Evolutionary conservation across 2,797 vertebrate genomes (phyloP), one percentile per base, ranked within the genome.

Genomic region (Notolabrus celidotus): DNA sequence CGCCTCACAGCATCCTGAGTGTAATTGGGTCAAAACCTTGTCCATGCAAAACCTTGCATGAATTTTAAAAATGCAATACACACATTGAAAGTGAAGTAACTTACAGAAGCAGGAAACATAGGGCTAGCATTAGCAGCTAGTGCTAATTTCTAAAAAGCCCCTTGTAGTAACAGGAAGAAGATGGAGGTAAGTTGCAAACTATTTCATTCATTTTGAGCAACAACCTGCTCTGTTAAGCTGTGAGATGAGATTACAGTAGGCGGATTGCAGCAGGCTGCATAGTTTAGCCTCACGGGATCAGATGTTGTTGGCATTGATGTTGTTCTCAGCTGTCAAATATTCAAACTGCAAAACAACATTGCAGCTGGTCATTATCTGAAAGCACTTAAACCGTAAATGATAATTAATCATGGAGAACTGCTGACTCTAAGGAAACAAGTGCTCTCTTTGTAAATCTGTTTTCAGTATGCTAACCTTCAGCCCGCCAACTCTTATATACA

Each of bases 401-500:
- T 0, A 63, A 29, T 22, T 15, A 10, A 22, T 3, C 22, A 20
- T 9, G n/a, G 15, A 27, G 59, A 54, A 36, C 42, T 2, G 17
- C 17, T 47, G 6, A 61, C 31, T 52, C 38, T 56, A 16, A 51
- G 6, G 17, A 16, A 45, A 20, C 29, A 38, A 60, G n/a, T 25
- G 25, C 38, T 27, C 17, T 55, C 27, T 1, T 4, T 5, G 17
- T 47, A 46, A 62, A 67, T 49, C 57, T 49, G 33, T 52, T 64
- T 46, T 41, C 25, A 51, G 36, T 52, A 10, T 43, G 19, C 6
- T 67, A 47, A 33, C 57, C 64, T 47, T 53, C 50, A 33, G 22
- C 33, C 69, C 27, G 36, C 42, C 45, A 11, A 54, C 19, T 62
- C 25, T 60, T 53, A 45, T 50, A 12, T 58, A 16, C 56, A 67